These are phyloP conservation scores for Dicaeum eximium DNA, from an alignment of 2,113 vertebrate genomes.

Conservation along the genomic window DNA sequence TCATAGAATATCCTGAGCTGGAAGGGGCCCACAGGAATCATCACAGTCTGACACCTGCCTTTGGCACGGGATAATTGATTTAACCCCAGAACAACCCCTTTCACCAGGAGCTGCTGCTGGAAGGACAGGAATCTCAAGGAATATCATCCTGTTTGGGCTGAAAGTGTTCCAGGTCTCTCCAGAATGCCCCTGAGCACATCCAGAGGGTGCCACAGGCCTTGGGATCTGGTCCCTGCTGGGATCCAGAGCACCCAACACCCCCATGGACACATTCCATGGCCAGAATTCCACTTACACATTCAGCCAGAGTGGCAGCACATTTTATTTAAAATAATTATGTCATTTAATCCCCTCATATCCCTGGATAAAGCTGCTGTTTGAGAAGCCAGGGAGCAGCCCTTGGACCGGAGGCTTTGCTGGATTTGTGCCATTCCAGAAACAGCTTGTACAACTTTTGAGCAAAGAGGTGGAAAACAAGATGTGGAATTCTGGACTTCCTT, in stretches of 20 bases:
- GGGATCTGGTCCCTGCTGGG: too few relatives aligned
- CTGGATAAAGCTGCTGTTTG: background rate
- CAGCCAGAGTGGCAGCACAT: background rate
- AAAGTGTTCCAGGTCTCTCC: background rate
- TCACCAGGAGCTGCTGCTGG: background rate
- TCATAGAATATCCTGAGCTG: background rate
- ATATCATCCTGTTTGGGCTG: too few relatives aligned
- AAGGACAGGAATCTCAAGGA: background rate
- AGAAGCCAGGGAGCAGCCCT: background rate
- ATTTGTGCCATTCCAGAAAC: background rate
- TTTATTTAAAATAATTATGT: background rate
- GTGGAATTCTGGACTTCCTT: background rate
- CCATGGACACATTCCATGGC: accelerated
- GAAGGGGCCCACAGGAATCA: background rate
- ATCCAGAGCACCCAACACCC: accelerated
- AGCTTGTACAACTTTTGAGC: background rate
- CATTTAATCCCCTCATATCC: background rate
- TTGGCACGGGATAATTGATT: accelerated
- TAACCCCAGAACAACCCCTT: background rate
- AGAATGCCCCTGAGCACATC: accelerated
- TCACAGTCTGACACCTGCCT: background rate
- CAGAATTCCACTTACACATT: background rate
- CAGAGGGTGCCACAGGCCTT: background rate
- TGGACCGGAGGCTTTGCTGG: background rate
- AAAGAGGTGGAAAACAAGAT: background rate